Conservation (phyloP, 2,888 invertebrate genomes). For the Acleris literana region DNA sequence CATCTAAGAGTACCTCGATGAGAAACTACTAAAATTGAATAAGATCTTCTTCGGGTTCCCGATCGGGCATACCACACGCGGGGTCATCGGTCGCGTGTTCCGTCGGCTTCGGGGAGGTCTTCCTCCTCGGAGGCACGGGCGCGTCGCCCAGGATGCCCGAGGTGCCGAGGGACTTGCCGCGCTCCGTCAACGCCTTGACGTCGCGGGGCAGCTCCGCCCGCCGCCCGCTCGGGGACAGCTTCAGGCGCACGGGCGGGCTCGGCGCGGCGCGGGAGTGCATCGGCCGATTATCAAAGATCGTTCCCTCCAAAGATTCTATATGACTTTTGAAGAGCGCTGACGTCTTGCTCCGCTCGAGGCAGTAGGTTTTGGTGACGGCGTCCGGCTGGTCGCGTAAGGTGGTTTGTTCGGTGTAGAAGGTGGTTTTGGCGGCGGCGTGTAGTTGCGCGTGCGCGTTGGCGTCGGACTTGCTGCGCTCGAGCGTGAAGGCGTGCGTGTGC, state of each 20-base stretch:
- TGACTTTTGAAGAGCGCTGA: slow-evolving; percentile 60
- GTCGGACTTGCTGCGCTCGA: slow-evolving; percentile 77
- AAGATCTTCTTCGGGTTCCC: slow-evolving; percentile 65
- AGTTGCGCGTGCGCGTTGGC: slow-evolving; percentile 67
- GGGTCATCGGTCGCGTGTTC: slow-evolving; percentile 42
- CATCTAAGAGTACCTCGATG: slow-evolving; percentile 7
- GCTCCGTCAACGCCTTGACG: slow-evolving; percentile 56
- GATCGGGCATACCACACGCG: slow-evolving; percentile 43
- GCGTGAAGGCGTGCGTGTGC: slow-evolving; percentile 71
- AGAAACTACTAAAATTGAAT: slow-evolving; percentile 64
- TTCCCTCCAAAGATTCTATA: slow-evolving; percentile 56
- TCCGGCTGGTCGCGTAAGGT: slow-evolving; percentile 36
- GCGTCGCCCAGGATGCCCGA: slow-evolving; percentile 65
- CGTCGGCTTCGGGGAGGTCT: slow-evolving; percentile 62
- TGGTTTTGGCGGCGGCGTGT: slow-evolving; percentile 59
- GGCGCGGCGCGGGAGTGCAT: slow-evolving; percentile 72
- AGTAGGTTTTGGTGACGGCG: slow-evolving; percentile 47
- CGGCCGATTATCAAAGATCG: slow-evolving; percentile 74
- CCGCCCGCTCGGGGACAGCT: slow-evolving; percentile 61
- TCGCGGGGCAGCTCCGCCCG: slow-evolving; percentile 54
- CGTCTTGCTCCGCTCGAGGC: slow-evolving; percentile 74
- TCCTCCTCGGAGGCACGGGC: slow-evolving; percentile 72
- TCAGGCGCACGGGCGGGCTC: slow-evolving; percentile 74
- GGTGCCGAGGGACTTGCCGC: slow-evolving; percentile 59
- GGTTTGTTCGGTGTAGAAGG: slow-evolving; percentile 64